Evolutionary conservation across 1,140 invertebrate species (phyloP).

Genomic region (Drosophila kohkoa): DNA sequence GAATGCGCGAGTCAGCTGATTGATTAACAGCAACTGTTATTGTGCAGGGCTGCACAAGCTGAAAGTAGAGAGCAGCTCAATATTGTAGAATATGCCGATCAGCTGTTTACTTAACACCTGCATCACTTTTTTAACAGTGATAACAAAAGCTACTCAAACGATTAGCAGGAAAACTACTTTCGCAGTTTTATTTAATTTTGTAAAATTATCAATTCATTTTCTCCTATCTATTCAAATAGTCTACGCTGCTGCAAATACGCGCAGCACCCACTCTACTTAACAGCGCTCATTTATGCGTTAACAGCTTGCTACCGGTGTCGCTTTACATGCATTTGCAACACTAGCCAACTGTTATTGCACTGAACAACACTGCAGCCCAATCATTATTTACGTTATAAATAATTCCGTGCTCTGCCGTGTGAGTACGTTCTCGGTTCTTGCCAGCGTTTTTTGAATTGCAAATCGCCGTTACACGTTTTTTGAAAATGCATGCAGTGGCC

Average conservation of each 20-base stretch:
- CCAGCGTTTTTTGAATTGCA: constrained; percentile 36
- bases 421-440: constrained; percentile 21
- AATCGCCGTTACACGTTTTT: constrained; percentile 24
- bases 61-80: too few relatives aligned
- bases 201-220: too few relatives aligned
- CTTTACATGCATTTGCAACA: constrained; percentile 20
- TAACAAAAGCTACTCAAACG: too few relatives aligned
- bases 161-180: too few relatives aligned
- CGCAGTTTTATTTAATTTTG: too few relatives aligned
- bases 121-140: too few relatives aligned
- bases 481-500: not conserved
- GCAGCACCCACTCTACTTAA: not conserved
- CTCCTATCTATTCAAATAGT: too few relatives aligned
- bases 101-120: too few relatives aligned
- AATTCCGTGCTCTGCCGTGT: constrained; percentile 38
- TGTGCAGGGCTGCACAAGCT: constrained; percentile 5
- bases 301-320: constrained; percentile 3
- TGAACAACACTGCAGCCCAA: constrained; percentile 37
- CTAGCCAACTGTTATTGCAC: not conserved
- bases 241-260: not conserved
- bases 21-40: constrained; percentile 19
- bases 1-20: constrained; percentile 23
- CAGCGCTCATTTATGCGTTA: constrained; percentile 1
- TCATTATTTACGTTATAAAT: constrained; percentile 57
- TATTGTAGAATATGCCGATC: too few relatives aligned